phyloP scores from a whole-genome alignment of 2,888 invertebrate species.

The Drosophila mulleri region DNA sequence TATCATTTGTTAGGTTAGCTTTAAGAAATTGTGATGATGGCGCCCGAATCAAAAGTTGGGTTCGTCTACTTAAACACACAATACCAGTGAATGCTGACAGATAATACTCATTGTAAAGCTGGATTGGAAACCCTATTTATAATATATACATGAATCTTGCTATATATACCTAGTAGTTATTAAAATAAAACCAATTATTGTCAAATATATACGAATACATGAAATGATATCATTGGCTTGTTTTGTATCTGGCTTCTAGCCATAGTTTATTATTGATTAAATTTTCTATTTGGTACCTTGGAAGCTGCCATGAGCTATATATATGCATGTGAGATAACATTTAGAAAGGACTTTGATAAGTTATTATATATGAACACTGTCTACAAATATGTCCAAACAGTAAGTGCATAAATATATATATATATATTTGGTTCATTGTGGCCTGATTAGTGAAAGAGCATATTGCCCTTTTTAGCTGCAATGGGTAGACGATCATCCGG shows the following conservation, averaged over 20 bases:
- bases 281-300: conserved; percentile 39
- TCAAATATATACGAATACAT: conserved; percentile 37
- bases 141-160: conserved; percentile 51
- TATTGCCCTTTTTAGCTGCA: conserved; percentile 95
- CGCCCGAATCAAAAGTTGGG: conserved; percentile 12
- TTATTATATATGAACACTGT: conserved; percentile 52
- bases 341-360: conserved; percentile 47
- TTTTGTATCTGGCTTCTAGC: conserved; percentile 55
- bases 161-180: conserved; percentile 30
- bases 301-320: conserved; percentile 33
- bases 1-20: conserved; percentile 67
- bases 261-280: conserved; percentile 64
- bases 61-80: conserved; percentile 55
- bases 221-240: conserved; percentile 26
- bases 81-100: conserved; percentile 82
- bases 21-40: conserved; percentile 69
- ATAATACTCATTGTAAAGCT: conserved; percentile 81
- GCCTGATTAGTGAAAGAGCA: conserved; percentile 84
- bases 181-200: conserved; percentile 39
- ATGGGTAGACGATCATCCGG: conserved; percentile 93
- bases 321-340: conserved; percentile 50
- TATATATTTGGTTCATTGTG: conserved; percentile 3
- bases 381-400: conserved; percentile 22
- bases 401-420: conserved; percentile 14
- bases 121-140: conserved; percentile 36